Conservation (phyloP, 2,113 vertebrate species). For the Brienomyrus brachyistius region DNA sequence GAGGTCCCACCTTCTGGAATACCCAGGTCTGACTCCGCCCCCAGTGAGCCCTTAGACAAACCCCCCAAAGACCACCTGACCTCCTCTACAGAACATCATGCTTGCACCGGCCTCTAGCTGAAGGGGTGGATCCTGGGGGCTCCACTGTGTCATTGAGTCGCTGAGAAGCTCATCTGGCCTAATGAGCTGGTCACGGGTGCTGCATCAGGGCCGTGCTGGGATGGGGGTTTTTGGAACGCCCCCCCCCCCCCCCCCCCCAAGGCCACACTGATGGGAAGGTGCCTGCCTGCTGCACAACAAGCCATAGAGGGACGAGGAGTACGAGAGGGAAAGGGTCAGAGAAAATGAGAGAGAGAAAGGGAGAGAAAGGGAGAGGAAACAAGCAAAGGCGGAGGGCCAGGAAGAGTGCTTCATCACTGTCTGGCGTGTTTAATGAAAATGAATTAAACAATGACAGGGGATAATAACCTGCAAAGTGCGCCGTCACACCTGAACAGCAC, state of each 20-base stretch:
- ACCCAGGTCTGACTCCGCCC: not conserved
- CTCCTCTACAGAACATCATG: not conserved
- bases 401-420: conserved; percentile 33
- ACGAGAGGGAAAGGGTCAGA: conserved; percentile 39
- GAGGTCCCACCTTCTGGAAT: not conserved
- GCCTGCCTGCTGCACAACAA: not conserved
- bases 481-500: conserved; percentile 21
- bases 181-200: not conserved
- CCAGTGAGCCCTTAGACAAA: not conserved
- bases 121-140: not conserved
- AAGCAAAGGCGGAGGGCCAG: not conserved
- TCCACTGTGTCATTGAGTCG: not conserved
- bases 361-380: conserved; percentile 22
- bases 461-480: conserved; percentile 51
- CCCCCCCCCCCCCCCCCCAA: not conserved
- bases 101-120: not conserved
- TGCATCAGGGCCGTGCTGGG: not conserved
- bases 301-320: conserved; percentile 34
- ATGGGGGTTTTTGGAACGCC: no score
- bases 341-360: conserved; percentile 35
- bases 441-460: conserved; percentile 61
- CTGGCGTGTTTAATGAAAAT: conserved; percentile 57
- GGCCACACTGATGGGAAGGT: not conserved
- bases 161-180: not conserved
- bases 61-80: not conserved